A percentile compares a stretch with the other conserved stretches of the same genome.
These are phyloP conservation scores for Palythoa heliodiscus DNA, from an alignment of 92 coral and sea anemone species.

Conservation along the genomic window DNA sequence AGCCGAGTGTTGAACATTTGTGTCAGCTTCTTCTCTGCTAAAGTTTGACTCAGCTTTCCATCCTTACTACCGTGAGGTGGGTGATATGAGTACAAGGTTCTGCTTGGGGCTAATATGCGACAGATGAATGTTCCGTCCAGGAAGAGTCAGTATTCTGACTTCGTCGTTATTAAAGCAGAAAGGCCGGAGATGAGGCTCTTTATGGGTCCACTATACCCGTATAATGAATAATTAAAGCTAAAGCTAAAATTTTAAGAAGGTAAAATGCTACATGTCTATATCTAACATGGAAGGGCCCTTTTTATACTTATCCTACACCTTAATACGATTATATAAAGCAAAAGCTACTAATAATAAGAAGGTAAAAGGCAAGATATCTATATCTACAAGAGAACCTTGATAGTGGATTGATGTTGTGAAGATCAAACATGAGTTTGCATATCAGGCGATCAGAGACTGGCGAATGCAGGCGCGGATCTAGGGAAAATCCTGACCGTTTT, in stretches of 20 bases:
- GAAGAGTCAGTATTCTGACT: neutral
- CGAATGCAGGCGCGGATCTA: too few species aligned
- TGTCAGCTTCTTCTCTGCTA: neutral
- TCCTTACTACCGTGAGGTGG: neutral
- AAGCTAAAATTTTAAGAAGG: neutral
- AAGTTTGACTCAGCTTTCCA: neutral
- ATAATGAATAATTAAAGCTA: neutral
- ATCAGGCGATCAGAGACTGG: constrained; percentile 6
- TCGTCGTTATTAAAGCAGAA: neutral
- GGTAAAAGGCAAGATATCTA: neutral
- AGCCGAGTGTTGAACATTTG: neutral
- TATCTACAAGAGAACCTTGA: neutral
- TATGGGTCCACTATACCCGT: constrained; percentile 1
- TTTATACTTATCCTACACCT: neutral
- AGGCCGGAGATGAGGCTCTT: neutral
- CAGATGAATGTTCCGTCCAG: neutral
- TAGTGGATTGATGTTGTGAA: neutral
- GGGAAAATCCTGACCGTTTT: too few species aligned
- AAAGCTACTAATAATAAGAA: neutral
- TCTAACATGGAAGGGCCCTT: neutral
- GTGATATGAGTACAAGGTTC: neutral
- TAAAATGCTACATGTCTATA: neutral
- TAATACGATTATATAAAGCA: neutral
- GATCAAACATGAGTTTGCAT: constrained; percentile 6
- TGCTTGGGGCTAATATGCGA: neutral